Evolutionary conservation across 2,888 invertebrate species (phyloP).

Genomic region (Chymomyza fuscimana): DNA sequence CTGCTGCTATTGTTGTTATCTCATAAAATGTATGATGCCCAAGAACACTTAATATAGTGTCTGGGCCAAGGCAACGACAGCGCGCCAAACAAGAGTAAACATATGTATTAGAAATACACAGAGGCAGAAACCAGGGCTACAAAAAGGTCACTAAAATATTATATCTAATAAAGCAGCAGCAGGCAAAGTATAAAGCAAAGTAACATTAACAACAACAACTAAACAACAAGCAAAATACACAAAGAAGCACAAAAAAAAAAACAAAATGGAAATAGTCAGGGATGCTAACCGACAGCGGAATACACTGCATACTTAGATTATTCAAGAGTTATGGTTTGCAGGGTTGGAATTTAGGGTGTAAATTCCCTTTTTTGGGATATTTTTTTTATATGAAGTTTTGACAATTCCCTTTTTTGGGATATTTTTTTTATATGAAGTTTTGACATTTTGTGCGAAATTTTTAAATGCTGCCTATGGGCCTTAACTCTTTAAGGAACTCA

Average conservation of each 20-base stretch:
- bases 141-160: constrained; percentile 70
- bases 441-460: no score
- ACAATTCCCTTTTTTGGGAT: no score
- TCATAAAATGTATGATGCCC: constrained; percentile 30
- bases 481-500: no score
- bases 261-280: not conserved
- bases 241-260: not conserved
- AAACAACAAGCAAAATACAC: not conserved
- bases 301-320: not conserved
- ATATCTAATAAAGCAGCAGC: constrained; percentile 68
- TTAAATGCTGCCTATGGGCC: no score
- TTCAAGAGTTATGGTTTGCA: no score
- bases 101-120: constrained; percentile 56
- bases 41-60: constrained; percentile 3
- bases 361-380: no score
- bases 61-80: constrained; percentile 7
- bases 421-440: no score
- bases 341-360: no score
- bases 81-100: constrained; percentile 58
- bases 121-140: constrained; percentile 16
- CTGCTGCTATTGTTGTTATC: constrained; percentile 60
- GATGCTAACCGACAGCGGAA: not conserved
- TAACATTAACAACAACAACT: not conserved
- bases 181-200: constrained; percentile 3
- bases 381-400: no score